Evolutionary conservation across 2,113 vertebrate species (phyloP).

Genomic region (Epinephelus moara): DNA sequence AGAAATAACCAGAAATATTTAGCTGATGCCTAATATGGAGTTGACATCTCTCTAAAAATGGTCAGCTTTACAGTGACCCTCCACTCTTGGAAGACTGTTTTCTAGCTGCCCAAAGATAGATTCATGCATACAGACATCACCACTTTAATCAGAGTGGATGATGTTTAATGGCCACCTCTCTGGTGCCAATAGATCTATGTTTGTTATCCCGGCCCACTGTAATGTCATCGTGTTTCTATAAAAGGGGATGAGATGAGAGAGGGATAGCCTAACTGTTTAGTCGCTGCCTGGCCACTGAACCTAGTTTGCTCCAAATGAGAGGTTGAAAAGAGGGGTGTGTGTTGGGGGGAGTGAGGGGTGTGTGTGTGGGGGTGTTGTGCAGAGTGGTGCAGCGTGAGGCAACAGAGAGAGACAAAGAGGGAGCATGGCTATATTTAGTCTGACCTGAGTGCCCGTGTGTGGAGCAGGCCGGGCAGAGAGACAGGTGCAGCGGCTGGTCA

Average conservation of each 20-base stretch:
- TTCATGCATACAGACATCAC: slow-evolving; percentile 33
- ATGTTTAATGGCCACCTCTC: slow-evolving; percentile 58
- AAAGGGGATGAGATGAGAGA: slow-evolving; percentile 72
- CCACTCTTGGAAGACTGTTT: slow-evolving; percentile 4
- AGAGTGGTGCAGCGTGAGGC: slow-evolving; percentile 47
- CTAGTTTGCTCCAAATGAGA: slow-evolving; percentile 59
- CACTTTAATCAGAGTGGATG: slow-evolving; percentile 59
- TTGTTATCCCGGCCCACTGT: slow-evolving; percentile 73
- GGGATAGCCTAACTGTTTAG: slow-evolving; percentile 60
- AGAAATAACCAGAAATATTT: background rate
- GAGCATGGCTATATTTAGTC: slow-evolving; percentile 80
- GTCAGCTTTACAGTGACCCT: slow-evolving; percentile 2
- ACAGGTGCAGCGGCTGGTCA: slow-evolving; percentile 83
- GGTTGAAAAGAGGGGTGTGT: slow-evolving; percentile 26
- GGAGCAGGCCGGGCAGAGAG: slow-evolving; percentile 64
- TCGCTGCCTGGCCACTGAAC: slow-evolving; percentile 42
- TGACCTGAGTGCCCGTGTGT: slow-evolving; percentile 81
- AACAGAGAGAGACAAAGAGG: slow-evolving; percentile 58
- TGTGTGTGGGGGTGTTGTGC: background rate
- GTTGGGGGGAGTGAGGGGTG: background rate
- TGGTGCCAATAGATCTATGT: slow-evolving; percentile 71
- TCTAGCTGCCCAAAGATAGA: slow-evolving; percentile 50
- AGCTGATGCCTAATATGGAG: background rate
- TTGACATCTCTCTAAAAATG: background rate
- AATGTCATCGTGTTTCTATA: slow-evolving; percentile 80